Conservation (phyloP, 2,113 vertebrate species). For the Gracilinanus agilis region DNA sequence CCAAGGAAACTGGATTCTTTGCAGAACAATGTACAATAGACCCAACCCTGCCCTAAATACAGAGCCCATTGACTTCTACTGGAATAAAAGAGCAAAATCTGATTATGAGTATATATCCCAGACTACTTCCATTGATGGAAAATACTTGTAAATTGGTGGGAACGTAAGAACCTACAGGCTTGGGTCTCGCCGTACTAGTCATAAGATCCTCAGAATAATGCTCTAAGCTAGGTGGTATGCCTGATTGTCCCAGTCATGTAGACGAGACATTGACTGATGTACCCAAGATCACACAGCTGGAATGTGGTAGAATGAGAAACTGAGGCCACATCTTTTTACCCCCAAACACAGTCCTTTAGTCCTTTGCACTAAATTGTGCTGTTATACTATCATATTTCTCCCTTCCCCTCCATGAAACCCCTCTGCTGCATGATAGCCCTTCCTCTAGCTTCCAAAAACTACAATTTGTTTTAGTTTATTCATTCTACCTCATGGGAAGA, state of each 20-base stretch:
- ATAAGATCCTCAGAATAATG: neutral
- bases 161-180: neutral
- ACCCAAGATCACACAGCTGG: neutral
- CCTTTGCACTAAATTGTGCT: neutral
- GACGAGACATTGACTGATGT: neutral
- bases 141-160: neutral
- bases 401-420: neutral
- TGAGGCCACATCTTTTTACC: neutral
- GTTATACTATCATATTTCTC: neutral
- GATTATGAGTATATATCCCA: neutral
- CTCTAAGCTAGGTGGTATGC: neutral
- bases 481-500: neutral
- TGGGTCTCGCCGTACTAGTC: neutral
- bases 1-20: neutral
- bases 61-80: neutral
- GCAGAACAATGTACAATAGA: neutral
- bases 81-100: neutral
- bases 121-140: neutral
- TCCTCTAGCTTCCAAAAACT: neutral
- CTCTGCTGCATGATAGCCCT: neutral
- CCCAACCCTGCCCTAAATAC: neutral
- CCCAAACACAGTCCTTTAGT: neutral
- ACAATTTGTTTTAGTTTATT: neutral
- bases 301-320: neutral
- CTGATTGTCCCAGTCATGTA: neutral